Percentiles rank a stretch among this genome's conserved stretches.
These are phyloP conservation scores for Sitta carolinensis DNA, from an alignment of 2,797 vertebrate genomes.

Conservation along the genomic window DNA sequence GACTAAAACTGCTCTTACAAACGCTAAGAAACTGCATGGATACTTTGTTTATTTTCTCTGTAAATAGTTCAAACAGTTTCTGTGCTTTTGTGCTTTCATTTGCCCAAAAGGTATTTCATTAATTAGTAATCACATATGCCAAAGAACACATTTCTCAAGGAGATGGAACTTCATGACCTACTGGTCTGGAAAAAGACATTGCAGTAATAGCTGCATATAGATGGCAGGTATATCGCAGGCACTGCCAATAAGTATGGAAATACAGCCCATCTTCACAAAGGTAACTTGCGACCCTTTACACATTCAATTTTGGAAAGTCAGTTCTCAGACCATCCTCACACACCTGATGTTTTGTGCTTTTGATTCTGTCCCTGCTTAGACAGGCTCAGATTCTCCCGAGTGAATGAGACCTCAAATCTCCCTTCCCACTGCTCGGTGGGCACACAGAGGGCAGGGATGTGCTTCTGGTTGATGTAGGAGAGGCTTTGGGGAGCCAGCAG, in stretches of 20 bases:
- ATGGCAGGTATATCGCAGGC: not conserved
- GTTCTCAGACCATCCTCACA: not conserved
- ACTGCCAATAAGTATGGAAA: not conserved
- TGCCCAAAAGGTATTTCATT: conserved; percentile 33
- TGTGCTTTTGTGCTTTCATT: conserved; percentile 20
- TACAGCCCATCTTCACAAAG: not conserved
- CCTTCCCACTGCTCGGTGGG: not conserved
- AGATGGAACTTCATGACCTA: conserved; percentile 4
- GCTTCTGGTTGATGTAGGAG: rapidly evolving
- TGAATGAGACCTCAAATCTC: not conserved
- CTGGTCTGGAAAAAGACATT: conserved; percentile 38
- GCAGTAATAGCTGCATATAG: not conserved
- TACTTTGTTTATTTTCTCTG: conserved; percentile 25
- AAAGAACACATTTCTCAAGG: conserved; percentile 1
- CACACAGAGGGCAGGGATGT: not conserved
- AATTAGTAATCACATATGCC: not conserved
- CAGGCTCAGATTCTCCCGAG: rapidly evolving
- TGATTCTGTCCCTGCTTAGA: not conserved
- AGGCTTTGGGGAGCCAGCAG: not conserved
- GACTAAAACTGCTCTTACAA: not conserved
- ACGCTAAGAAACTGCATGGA: not conserved
- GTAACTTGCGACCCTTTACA: not conserved
- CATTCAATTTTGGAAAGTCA: not conserved
- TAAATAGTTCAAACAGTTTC: not conserved
- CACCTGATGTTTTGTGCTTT: not conserved